These are phyloP conservation scores for Nemotelus pantherinus DNA, from an alignment of 2,888 invertebrate species.

Conservation along the genomic window DNA sequence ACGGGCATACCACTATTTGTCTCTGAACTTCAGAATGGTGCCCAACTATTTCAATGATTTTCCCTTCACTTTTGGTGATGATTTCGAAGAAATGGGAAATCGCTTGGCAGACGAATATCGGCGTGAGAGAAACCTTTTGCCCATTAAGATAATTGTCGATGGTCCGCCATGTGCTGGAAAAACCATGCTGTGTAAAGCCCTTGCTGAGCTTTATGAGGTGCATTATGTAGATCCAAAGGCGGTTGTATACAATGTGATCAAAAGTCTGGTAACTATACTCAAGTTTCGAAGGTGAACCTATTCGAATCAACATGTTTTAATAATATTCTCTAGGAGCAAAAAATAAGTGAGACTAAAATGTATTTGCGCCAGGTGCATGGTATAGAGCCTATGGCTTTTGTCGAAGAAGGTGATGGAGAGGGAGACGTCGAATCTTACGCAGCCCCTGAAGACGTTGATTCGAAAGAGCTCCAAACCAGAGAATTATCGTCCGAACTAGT, in stretches of 20 bases:
- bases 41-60: conserved; percentile 69
- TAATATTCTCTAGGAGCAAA: conserved; percentile 12
- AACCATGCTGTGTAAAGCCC: conserved; percentile 68
- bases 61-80: conserved; percentile 61
- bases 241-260: conserved; percentile 31
- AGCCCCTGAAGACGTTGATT: conserved; percentile 42
- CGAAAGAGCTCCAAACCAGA: neutral
- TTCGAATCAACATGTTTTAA: neutral
- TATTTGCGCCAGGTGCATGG: neutral
- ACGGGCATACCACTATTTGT: conserved; percentile 68
- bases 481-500: neutral
- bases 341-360: conserved; percentile 9
- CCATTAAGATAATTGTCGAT: conserved; percentile 70
- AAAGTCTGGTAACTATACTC: conserved; percentile 30
- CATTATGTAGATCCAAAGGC: conserved; percentile 43
- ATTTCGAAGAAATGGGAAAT: conserved; percentile 59
- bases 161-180: conserved; percentile 76
- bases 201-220: conserved; percentile 70
- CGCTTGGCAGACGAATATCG: conserved; percentile 67
- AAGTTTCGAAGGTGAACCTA: neutral
- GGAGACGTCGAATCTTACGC: conserved; percentile 45
- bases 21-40: conserved; percentile 70
- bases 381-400: conserved; percentile 37
- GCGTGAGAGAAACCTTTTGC: conserved; percentile 67
- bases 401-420: conserved; percentile 44